These are phyloP conservation scores for Manis pentadactyla DNA, from an alignment of 2,797 vertebrate species.

Conservation along the genomic window DNA sequence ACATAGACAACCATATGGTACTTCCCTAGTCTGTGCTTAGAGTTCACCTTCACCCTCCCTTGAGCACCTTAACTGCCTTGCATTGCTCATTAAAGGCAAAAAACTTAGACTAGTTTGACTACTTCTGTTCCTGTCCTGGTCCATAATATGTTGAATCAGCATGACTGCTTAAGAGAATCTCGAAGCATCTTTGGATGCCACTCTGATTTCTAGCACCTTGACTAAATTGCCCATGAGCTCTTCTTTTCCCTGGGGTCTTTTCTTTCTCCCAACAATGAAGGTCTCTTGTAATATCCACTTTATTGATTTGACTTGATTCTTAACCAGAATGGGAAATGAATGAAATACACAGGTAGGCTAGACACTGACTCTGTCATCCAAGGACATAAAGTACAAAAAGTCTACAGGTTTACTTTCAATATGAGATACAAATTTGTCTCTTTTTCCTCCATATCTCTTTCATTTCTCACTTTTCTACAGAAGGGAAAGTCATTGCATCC, in stretches of 20 bases:
- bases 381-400: neutral
- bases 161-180: neutral
- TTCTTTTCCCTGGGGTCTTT: neutral
- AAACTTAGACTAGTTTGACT: no score
- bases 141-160: neutral
- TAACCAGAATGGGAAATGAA: neutral
- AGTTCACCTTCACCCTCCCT: neutral
- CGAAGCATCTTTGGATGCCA: neutral
- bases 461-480: neutral
- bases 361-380: neutral
- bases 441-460: neutral
- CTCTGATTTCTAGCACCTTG: neutral
- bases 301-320: neutral
- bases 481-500: neutral
- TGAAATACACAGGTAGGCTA: neutral
- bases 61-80: neutral
- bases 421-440: neutral
- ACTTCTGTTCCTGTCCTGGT: neutral
- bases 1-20: neutral
- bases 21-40: neutral
- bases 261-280: neutral
- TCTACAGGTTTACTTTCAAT: neutral
- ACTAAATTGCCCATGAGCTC: neutral
- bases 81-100: neutral
- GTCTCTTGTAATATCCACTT: neutral